These are phyloP conservation scores for Sicus ferrugineus DNA, from an alignment of 2,888 invertebrate species.

Conservation along the genomic window DNA sequence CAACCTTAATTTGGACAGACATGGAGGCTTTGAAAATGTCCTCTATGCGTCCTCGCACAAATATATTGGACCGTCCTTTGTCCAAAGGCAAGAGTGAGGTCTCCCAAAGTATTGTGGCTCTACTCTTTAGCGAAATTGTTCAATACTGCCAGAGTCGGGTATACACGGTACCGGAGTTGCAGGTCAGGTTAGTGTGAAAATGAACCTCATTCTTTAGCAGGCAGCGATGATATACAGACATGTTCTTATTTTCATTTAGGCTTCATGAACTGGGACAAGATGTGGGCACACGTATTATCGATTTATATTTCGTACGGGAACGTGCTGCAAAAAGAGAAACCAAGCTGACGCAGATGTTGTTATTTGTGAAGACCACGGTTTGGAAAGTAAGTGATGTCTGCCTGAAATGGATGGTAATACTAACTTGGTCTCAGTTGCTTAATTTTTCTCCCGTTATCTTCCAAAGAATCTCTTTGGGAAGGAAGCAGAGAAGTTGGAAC, in stretches of 20 bases:
- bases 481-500: constrained; percentile 98
- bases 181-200: constrained; percentile 79
- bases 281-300: constrained; percentile 92
- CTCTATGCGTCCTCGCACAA: constrained; percentile 60
- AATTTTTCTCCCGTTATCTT: not conserved
- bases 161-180: constrained; percentile 92
- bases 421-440: not conserved
- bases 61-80: constrained; percentile 86
- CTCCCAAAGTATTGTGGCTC: constrained; percentile 89
- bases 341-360: constrained; percentile 90
- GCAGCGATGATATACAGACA: not conserved
- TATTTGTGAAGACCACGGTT: constrained; percentile 94
- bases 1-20: not conserved
- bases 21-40: constrained; percentile 63
- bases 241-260: constrained; percentile 66
- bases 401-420: not conserved
- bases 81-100: constrained; percentile 94
- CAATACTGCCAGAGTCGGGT: constrained; percentile 98
- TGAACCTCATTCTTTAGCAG: not conserved
- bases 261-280: constrained; percentile 93
- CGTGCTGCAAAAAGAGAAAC: constrained; percentile 93
- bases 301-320: constrained; percentile 93
- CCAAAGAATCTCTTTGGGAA: constrained; percentile 89
- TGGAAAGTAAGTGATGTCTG: constrained; percentile 77
- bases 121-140: constrained; percentile 97